phyloP scores from a whole-genome alignment of 2,797 vertebrate genomes.

The Hipposideros larvatus region DNA sequence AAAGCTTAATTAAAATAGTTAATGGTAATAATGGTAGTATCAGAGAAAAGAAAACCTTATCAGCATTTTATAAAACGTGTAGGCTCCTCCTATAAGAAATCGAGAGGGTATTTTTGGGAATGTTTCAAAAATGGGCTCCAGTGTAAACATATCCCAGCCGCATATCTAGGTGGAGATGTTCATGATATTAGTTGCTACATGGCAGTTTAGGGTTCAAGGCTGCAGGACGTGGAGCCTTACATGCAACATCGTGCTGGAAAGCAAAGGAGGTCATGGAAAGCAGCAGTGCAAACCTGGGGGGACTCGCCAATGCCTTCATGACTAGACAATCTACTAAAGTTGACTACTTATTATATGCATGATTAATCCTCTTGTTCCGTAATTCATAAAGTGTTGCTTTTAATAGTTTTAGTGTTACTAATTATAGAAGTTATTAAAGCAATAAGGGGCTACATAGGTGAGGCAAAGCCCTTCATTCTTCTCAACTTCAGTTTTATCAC shows the following conservation, averaged over 20 bases:
- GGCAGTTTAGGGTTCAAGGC: background rate
- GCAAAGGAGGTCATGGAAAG: background rate
- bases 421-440: background rate
- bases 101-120: background rate
- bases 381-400: background rate
- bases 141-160: background rate
- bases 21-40: background rate
- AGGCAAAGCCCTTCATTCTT: background rate
- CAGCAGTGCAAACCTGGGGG: background rate
- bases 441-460: background rate
- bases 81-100: background rate
- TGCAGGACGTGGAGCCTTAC: background rate
- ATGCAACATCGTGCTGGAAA: background rate
- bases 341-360: background rate
- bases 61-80: background rate
- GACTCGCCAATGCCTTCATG: background rate
- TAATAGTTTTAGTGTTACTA: background rate
- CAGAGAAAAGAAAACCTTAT: background rate
- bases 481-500: background rate
- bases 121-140: background rate
- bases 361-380: background rate
- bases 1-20: background rate
- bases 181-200: background rate
- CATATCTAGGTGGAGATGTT: background rate
- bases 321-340: background rate